A percentile compares a stretch with the other conserved stretches of the same genome.
phyloP scores from a whole-genome alignment of 2,797 vertebrate species.

The Molossus molossus region DNA sequence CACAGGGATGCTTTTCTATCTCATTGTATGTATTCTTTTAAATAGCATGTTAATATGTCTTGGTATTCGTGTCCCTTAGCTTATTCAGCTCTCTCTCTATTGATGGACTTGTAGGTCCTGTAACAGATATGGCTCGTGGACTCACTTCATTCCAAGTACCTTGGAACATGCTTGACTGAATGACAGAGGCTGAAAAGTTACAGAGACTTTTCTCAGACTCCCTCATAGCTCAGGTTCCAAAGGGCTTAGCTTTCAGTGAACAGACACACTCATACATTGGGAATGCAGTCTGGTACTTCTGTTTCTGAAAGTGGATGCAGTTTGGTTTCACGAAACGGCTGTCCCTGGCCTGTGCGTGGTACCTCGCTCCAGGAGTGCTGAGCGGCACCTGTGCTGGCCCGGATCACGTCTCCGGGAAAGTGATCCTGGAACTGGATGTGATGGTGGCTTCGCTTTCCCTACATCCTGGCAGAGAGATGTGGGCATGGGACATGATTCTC shows the following conservation, averaged over 20 bases:
- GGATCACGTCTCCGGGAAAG: neutral
- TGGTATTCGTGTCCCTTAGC: neutral
- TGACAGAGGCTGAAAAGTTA: neutral
- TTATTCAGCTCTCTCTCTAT: neutral
- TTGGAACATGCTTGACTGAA: neutral
- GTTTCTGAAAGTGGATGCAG: neutral
- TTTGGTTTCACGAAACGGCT: neutral
- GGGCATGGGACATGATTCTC: neutral
- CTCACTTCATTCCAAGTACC: neutral
- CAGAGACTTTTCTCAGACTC: neutral
- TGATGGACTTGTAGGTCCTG: neutral
- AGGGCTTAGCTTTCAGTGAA: neutral
- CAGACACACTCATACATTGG: neutral
- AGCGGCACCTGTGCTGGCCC: neutral
- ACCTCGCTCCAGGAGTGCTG: neutral
- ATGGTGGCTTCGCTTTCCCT: neutral
- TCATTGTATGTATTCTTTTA: neutral
- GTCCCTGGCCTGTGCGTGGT: neutral
- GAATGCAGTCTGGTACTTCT: neutral
- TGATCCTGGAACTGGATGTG: neutral
- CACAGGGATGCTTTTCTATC: neutral
- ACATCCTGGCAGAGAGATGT: neutral
- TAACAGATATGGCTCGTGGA: neutral
- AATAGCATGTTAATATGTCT: conserved; percentile 3
- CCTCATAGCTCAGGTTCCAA: neutral